Evolutionary conservation across 2,888 invertebrate species (phyloP).

Genomic region (Coelogynopora nodosa): DNA sequence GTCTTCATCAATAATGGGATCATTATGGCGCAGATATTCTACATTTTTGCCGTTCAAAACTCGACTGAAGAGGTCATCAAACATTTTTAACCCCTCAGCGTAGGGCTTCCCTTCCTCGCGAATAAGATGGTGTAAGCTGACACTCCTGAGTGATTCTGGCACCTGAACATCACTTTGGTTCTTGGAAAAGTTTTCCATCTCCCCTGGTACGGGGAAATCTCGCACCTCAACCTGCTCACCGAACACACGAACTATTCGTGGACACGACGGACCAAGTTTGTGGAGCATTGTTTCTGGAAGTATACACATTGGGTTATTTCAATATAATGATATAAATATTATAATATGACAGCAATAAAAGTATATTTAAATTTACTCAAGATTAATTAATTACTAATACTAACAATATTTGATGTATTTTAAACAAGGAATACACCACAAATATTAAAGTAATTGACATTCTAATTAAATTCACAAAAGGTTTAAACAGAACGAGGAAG

Average conservation of each 20-base stretch:
- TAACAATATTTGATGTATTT: too few species aligned
- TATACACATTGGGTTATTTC: too few species aligned
- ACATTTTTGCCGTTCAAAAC: background rate
- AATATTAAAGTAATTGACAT: too few species aligned
- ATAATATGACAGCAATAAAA: too few species aligned
- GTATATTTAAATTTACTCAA: too few species aligned
- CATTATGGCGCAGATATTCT: too few species aligned
- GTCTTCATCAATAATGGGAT: too few species aligned
- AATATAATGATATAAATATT: too few species aligned
- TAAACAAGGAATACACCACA: too few species aligned
- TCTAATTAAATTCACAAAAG: too few species aligned
- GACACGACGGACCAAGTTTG: background rate
- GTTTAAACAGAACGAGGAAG: too few species aligned
- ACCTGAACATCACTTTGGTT: slow-evolving; percentile 14
- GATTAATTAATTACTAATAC: too few species aligned
- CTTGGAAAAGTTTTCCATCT: background rate
- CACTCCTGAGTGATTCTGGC: background rate
- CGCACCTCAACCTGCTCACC: slow-evolving; percentile 4
- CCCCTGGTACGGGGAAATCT: slow-evolving; percentile 27
- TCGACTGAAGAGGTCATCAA: background rate
- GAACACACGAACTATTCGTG: background rate
- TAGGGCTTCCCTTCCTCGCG: background rate
- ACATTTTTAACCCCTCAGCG: background rate
- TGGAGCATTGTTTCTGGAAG: background rate
- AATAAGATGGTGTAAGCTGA: slow-evolving; percentile 35